These are phyloP conservation scores for Glaucidium brasilianum DNA, from an alignment of 2,113 vertebrate genomes.

Conservation along the genomic window DNA sequence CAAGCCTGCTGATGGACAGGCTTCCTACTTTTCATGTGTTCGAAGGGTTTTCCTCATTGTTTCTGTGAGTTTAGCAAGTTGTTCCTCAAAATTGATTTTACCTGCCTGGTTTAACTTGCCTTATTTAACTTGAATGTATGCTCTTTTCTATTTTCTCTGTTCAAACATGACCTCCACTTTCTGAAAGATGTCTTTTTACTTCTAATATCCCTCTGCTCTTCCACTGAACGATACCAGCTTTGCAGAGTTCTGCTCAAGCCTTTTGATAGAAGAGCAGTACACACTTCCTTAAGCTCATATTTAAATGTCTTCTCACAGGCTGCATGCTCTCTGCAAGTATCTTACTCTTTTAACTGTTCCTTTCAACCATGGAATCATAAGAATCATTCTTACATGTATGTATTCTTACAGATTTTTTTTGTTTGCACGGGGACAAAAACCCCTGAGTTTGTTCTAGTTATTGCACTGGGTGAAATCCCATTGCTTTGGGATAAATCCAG, in stretches of 20 bases:
- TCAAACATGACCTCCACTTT: conserved; percentile 18
- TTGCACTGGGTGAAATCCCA: no score
- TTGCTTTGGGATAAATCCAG: background rate
- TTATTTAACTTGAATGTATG: background rate
- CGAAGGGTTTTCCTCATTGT: background rate
- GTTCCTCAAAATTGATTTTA: conserved; percentile 12
- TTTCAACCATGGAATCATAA: background rate
- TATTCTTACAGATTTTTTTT: background rate
- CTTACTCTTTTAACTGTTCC: background rate
- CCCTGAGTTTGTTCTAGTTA: background rate
- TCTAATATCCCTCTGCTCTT: background rate
- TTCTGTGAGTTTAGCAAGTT: background rate
- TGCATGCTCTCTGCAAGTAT: background rate
- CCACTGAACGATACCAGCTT: background rate
- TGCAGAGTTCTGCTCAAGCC: background rate
- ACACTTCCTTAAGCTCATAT: rapidly evolving
- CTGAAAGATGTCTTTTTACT: background rate
- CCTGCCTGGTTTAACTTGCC: conserved; percentile 22
- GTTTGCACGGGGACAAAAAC: background rate
- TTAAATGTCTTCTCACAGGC: background rate
- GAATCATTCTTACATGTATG: background rate
- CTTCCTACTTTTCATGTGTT: background rate
- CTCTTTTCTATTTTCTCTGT: background rate
- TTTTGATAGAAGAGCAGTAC: background rate
- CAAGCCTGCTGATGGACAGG: background rate